Conservation (phyloP, 2,113 vertebrate genomes). For the Quiscalus mexicanus region DNA sequence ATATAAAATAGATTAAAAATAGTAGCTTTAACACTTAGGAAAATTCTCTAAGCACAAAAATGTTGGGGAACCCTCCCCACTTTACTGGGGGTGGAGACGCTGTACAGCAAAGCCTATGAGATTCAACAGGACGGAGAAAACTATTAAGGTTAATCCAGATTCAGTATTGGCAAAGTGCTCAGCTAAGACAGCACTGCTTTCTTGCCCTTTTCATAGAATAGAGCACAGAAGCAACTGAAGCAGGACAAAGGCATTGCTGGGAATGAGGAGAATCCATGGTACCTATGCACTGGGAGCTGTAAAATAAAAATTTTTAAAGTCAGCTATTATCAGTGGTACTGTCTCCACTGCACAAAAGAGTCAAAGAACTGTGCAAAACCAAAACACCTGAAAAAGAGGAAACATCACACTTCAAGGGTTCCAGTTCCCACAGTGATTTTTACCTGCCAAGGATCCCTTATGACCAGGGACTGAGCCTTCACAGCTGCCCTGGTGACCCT, state of each 20-base stretch:
- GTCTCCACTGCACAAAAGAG: neutral
- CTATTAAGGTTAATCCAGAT: neutral
- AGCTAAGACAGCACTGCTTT: neutral
- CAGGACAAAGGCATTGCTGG: neutral
- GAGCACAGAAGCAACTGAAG: neutral
- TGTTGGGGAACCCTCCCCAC: neutral
- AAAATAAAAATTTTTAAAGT: neutral
- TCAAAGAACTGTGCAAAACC: neutral
- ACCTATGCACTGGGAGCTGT: neutral
- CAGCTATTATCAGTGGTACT: neutral
- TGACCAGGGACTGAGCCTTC: neutral
- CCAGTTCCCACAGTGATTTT: neutral
- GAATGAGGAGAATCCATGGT: neutral
- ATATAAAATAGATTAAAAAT: neutral
- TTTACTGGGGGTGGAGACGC: neutral
- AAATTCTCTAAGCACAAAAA: neutral
- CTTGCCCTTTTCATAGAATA: accelerated
- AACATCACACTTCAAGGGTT: neutral
- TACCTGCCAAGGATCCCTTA: neutral
- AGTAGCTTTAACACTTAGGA: neutral
- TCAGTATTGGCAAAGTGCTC: neutral
- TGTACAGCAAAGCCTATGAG: neutral
- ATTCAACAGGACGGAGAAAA: neutral
- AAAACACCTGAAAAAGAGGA: neutral
- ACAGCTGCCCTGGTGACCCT: neutral